Percentiles rank a stretch among this genome's conserved stretches.
These are phyloP conservation scores for Bellardia pandia DNA, from an alignment of 2,888 invertebrate genomes.

Conservation along the genomic window DNA sequence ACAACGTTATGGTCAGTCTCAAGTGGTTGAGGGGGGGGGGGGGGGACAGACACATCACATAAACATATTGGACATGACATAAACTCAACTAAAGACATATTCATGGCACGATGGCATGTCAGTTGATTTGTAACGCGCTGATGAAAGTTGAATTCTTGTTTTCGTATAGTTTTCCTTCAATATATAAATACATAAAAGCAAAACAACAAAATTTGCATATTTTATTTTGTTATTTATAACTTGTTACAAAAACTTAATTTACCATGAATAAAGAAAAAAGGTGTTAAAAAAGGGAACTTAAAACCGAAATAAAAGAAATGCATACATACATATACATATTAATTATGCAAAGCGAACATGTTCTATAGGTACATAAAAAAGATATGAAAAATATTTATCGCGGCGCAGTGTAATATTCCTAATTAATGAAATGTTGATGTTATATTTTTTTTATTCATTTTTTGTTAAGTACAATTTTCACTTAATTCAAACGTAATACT, in stretches of 20 bases:
- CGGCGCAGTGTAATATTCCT: slow-evolving; percentile 36
- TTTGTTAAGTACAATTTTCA: slow-evolving; percentile 63
- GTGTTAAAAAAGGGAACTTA: slow-evolving; percentile 63
- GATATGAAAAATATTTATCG: slow-evolving; percentile 11
- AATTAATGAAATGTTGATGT: slow-evolving; percentile 61
- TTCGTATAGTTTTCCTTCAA: background rate
- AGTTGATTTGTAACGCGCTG: slow-evolving; percentile 66
- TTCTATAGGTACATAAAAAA: background rate
- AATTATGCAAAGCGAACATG: slow-evolving; percentile 18
- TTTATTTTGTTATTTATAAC: slow-evolving; percentile 66
- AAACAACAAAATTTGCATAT: slow-evolving; percentile 61
- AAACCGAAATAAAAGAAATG: slow-evolving; percentile 11
- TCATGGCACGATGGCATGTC: slow-evolving; percentile 53
- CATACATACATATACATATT: background rate
- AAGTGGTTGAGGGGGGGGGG: slow-evolving; percentile 22
- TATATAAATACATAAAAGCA: background rate
- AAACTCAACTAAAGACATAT: slow-evolving; percentile 59
- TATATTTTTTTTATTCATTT: slow-evolving; percentile 27
- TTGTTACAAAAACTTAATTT: slow-evolving; percentile 69
- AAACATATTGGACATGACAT: slow-evolving; percentile 54
- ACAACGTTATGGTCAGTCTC: slow-evolving; percentile 19
- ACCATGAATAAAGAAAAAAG: slow-evolving; percentile 66
- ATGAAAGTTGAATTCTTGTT: slow-evolving; percentile 54
- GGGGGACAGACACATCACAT: slow-evolving; percentile 10
- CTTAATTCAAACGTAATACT: slow-evolving; percentile 65